These are phyloP conservation scores for Struthio camelus DNA, from an alignment of 2,113 vertebrate species.

Conservation along the genomic window DNA sequence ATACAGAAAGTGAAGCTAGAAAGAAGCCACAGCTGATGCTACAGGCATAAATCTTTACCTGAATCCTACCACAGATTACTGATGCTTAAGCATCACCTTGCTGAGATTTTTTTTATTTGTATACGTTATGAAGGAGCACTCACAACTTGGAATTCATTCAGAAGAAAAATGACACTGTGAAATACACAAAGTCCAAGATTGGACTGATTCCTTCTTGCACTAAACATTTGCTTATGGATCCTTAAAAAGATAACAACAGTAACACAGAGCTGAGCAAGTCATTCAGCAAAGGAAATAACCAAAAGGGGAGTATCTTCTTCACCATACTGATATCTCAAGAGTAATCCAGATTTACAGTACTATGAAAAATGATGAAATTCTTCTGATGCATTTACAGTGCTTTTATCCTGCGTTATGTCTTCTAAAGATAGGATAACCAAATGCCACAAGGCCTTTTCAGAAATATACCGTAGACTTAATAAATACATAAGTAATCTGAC, in stretches of 20 bases:
- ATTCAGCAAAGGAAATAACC: neutral
- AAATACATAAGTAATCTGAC: slow-evolving; percentile 59
- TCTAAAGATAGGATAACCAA: slow-evolving; percentile 46
- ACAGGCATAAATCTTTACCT: neutral
- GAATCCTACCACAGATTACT: neutral
- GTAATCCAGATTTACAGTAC: neutral
- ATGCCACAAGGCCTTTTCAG: slow-evolving; percentile 51
- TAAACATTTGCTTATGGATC: slow-evolving; percentile 1
- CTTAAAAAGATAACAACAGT: neutral
- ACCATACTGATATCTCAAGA: neutral
- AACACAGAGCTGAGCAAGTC: neutral
- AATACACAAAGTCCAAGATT: neutral
- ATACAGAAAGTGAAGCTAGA: neutral
- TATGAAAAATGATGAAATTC: neutral
- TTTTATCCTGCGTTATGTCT: slow-evolving; percentile 10
- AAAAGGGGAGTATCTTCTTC: neutral
- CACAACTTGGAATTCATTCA: neutral
- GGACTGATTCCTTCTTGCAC: neutral
- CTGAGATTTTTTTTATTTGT: neutral
- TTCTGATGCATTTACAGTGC: neutral
- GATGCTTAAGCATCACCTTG: neutral
- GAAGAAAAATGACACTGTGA: neutral
- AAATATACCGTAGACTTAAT: slow-evolving; percentile 17
- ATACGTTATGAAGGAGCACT: neutral
- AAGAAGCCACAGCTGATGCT: neutral